A percentile compares a stretch with the other conserved stretches of the same genome.
Conservation (phyloP, 2,113 vertebrate genomes). For the Stercorarius parasiticus region DNA sequence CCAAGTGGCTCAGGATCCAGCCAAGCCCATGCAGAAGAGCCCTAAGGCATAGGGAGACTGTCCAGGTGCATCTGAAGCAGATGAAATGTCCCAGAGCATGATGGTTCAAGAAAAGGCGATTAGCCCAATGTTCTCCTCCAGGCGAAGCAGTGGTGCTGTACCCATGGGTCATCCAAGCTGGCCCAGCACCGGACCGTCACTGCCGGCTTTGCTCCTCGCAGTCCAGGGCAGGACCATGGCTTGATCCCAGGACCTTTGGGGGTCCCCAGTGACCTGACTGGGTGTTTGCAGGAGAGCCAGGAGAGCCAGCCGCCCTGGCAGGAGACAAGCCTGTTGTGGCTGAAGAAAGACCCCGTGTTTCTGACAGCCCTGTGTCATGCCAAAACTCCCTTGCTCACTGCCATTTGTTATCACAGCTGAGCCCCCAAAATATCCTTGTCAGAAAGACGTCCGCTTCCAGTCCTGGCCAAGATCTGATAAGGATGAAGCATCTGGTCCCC, state of each 20-base stretch:
- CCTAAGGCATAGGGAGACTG: background rate
- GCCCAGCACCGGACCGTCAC: no score
- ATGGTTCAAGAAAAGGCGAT: background rate
- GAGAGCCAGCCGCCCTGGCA: background rate
- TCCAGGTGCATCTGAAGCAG: background rate
- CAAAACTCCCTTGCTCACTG: conserved; percentile 30
- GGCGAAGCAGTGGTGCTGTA: background rate
- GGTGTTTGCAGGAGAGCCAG: background rate
- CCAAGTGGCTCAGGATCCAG: background rate
- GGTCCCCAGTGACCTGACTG: background rate
- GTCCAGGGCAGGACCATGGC: background rate
- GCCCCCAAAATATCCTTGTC: conserved; percentile 56
- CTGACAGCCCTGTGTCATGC: background rate
- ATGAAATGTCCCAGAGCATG: accelerated
- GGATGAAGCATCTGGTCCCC: conserved; percentile 60
- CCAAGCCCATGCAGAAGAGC: background rate
- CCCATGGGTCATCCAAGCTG: background rate
- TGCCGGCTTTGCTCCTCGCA: background rate
- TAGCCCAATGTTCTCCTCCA: background rate
- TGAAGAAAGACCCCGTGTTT: background rate
- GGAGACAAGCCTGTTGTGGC: background rate
- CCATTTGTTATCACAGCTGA: conserved; percentile 73
- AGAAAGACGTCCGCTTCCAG: conserved; percentile 60
- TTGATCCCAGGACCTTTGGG: background rate
- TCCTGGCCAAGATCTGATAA: conserved; percentile 65